Conservation (phyloP, 2,113 vertebrate species). For the Anhinga rufa region DNA sequence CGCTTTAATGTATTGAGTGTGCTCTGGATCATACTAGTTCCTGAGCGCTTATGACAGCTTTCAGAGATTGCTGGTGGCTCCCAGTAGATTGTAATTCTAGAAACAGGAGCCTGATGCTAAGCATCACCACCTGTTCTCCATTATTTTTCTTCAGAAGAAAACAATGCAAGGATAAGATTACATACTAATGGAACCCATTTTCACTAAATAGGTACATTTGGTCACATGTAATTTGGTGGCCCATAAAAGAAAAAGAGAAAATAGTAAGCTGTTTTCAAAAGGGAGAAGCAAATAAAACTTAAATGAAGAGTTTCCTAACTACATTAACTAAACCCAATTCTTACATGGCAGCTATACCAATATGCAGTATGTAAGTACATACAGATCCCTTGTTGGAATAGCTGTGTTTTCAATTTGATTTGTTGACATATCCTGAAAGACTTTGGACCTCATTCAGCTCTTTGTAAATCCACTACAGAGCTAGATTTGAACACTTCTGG, state of each 20-base stretch:
- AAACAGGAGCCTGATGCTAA: constrained; percentile 73
- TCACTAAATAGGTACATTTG: constrained; percentile 71
- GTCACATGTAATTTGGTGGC: constrained; percentile 72
- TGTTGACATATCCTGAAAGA: constrained; percentile 35
- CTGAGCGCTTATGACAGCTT: constrained; percentile 66
- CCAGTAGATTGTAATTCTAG: constrained; percentile 75
- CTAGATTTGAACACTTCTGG: not conserved
- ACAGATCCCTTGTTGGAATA: not conserved
- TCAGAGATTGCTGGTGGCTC: constrained; percentile 64
- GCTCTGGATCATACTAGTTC: constrained; percentile 59
- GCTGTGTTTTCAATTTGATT: constrained; percentile 33
- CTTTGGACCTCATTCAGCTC: constrained; percentile 24
- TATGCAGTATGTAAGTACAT: not conserved
- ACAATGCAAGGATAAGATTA: constrained; percentile 71
- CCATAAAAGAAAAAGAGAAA: constrained; percentile 56
- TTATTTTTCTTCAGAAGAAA: constrained; percentile 74
- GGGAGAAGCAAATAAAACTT: constrained; percentile 37
- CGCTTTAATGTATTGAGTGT: constrained; percentile 62
- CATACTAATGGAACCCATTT: constrained; percentile 72
- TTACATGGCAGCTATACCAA: not conserved
- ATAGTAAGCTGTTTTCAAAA: constrained; percentile 46
- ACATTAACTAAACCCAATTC: not conserved
- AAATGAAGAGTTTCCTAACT: constrained; percentile 27
- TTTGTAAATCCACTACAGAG: constrained; percentile 2
- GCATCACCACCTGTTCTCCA: constrained; percentile 68